Conservation (phyloP, 2,888 invertebrate genomes). For the Rosalia funebris region DNA sequence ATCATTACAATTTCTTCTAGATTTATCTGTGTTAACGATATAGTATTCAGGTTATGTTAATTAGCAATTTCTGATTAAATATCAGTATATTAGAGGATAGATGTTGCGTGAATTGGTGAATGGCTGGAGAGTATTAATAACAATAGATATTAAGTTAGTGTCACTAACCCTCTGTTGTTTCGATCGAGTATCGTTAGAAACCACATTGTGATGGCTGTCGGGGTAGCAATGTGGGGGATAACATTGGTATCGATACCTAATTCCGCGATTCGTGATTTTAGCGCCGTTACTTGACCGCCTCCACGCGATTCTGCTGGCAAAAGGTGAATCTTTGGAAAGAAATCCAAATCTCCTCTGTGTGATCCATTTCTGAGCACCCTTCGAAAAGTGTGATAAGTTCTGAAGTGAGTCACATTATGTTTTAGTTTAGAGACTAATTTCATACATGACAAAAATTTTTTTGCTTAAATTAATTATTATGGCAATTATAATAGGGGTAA, state of each 20-base stretch:
- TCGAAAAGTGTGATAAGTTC: conserved; percentile 28
- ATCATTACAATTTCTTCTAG: not conserved
- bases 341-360: conserved; percentile 24
- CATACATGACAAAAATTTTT: too few species aligned
- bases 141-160: conserved; percentile 22
- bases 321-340: conserved; percentile 28
- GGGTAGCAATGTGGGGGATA: conserved; percentile 47
- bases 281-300: conserved; percentile 46
- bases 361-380: conserved; percentile 34
- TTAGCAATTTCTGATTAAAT: conserved; percentile 13
- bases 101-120: conserved; percentile 35
- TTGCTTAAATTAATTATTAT: too few species aligned
- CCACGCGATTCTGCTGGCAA: conserved; percentile 32
- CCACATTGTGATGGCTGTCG: conserved; percentile 48
- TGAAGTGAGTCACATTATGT: conserved; percentile 35
- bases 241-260: conserved; percentile 46
- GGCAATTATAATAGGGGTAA: too few species aligned
- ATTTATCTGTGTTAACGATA: not conserved
- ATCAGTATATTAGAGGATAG: conserved; percentile 13
- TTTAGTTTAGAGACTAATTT: too few species aligned
- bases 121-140: conserved; percentile 15
- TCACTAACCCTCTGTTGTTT: conserved; percentile 30
- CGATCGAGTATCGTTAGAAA: conserved; percentile 40
- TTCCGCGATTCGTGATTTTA: conserved; percentile 57
- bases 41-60: conserved; percentile 24